Evolutionary conservation across 2,797 vertebrate species (phyloP), one percentile per base, ranked within the genome.

Genomic region (Alauda arvensis): DNA sequence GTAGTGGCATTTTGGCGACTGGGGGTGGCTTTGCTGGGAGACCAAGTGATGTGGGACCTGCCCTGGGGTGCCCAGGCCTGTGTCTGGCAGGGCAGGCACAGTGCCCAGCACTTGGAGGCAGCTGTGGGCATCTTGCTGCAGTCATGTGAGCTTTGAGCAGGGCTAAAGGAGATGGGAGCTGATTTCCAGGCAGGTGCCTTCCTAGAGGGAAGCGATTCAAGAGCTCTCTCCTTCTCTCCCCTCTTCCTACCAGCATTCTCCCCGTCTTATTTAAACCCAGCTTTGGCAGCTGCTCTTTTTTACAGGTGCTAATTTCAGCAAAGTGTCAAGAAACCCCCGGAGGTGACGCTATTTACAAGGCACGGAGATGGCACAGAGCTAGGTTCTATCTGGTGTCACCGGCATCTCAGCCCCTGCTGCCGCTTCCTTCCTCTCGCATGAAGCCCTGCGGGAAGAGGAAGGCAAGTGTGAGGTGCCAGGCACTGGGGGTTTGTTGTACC

Each of bases 271-370:
- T 93, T 79, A 92, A 93, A 88, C 61, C 46, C 77, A 57, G 42
- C 56, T 78, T 68, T 70, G 63, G 77, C 85, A 85, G 85, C 83
- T 93, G 92, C 83, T 86, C 77, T 78, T 83, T 83, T 90, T 89
- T 65, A 77, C 92, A 90, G 89, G 89, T 86, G 77, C 76, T 93
- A 87, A 91, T 88, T 90, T 91, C 91, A 91, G 83, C 77, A 40
- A 86, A 86, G 89, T 46, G 48, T 65, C 80, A 87, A 92, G 87
- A 85, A 89, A 87, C 63, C 85, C 65, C 72, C 2, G 0, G 93
- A 86, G 91, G 18, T 13, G 31, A 8, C 61, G 85, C 53, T 87
- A 79, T 83, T 85, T 85, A 72, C 87, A 88, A 3, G 17, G 89
- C 82, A 82, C 0, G 5, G 63, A 59, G 82, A 77, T 7, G 12